Conservation (phyloP, 2,113 vertebrate species). For the Carassius carassius region DNA sequence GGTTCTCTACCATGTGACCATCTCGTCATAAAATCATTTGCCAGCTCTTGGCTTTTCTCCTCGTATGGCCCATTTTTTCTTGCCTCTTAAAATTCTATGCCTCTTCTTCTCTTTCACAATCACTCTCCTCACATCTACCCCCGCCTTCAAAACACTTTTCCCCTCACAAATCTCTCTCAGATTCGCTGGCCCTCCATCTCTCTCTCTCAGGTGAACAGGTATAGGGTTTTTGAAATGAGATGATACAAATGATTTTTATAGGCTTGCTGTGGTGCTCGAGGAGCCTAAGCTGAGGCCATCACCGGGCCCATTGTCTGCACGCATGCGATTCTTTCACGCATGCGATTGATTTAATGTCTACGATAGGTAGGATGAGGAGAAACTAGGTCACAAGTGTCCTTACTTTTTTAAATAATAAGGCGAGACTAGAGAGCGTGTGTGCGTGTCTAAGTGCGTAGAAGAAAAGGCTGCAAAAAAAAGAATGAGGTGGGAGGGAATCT, state of each 20-base stretch:
- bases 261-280: constrained; percentile 64
- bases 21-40: background rate
- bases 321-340: constrained; percentile 61
- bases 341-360: constrained; percentile 68
- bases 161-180: constrained; percentile 2
- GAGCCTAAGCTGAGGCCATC: constrained; percentile 65
- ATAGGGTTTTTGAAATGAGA: constrained; percentile 65
- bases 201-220: background rate
- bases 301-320: constrained; percentile 73
- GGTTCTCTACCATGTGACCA: background rate
- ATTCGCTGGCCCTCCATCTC: background rate
- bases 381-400: constrained; percentile 64
- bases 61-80: background rate
- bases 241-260: constrained; percentile 76
- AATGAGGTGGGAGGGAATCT: constrained; percentile 51
- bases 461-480: constrained; percentile 32
- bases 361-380: constrained; percentile 67
- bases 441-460: background rate
- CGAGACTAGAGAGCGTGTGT: constrained; percentile 40
- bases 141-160: constrained; percentile 17
- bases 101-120: constrained; percentile 23
- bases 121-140: constrained; percentile 3
- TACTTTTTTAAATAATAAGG: constrained; percentile 58
- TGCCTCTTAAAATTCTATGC: background rate
- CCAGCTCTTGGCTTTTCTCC: constrained; percentile 4